Percentiles rank a stretch among this genome's conserved stretches.
Conservation (phyloP, 2,888 invertebrate species). For the Steromphala cineraria region DNA sequence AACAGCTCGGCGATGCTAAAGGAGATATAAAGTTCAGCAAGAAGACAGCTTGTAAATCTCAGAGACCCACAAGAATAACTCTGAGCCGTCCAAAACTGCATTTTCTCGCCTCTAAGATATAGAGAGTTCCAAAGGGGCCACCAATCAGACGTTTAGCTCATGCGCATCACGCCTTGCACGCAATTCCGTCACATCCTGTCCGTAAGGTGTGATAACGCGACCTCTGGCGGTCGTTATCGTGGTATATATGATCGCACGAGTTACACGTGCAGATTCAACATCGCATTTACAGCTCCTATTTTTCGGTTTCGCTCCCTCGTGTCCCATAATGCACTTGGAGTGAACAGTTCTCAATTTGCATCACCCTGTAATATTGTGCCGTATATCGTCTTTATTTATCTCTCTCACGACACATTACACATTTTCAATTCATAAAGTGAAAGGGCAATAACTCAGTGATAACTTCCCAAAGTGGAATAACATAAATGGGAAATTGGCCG, state of each 20-base stretch:
- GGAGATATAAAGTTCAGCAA: background rate
- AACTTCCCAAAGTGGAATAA: no score
- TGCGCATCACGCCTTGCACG: constrained; percentile 1
- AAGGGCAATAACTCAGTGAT: no score
- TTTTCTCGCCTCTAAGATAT: constrained; percentile 3
- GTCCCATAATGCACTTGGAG: background rate
- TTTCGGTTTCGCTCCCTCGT: background rate
- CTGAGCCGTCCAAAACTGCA: constrained; percentile 1
- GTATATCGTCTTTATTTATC: background rate
- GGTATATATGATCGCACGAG: constrained; percentile 11
- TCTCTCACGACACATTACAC: background rate
- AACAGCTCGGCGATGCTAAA: background rate
- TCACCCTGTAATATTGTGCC: background rate
- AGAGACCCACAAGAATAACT: background rate
- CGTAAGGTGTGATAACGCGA: constrained; percentile 3
- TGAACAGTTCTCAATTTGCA: constrained; percentile 2
- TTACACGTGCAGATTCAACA: background rate
- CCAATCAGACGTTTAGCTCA: constrained; percentile 11
- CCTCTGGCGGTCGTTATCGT: constrained; percentile 7
- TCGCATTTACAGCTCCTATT: background rate
- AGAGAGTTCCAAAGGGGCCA: background rate
- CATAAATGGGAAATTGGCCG: no score
- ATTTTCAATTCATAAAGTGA: no score
- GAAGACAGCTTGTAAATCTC: background rate
- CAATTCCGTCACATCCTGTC: constrained; percentile 17